Conservation (phyloP, 2,888 invertebrate genomes). For the Maniola hyperantus region DNA sequence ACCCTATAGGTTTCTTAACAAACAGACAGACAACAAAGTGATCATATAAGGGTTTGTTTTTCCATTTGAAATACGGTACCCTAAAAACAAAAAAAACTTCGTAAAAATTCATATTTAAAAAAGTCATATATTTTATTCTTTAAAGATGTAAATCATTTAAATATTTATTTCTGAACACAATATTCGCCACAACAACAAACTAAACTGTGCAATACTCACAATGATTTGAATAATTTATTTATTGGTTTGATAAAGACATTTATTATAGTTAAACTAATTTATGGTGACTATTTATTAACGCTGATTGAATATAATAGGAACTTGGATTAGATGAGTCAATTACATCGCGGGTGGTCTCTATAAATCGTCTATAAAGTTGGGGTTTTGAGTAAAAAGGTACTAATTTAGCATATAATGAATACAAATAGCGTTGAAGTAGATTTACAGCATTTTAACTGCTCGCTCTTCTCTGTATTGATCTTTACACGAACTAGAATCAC, state of each 20-base stretch:
- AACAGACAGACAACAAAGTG: too few species aligned
- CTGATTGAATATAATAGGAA: conserved; percentile 42
- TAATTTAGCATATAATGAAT: conserved; percentile 39
- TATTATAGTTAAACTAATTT: conserved; percentile 56
- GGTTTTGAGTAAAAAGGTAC: conserved; percentile 39
- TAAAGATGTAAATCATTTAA: conserved; percentile 31
- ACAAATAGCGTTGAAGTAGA: conserved; percentile 30
- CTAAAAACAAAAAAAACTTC: too few species aligned
- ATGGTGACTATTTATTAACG: conserved; percentile 47
- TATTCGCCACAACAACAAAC: conserved; percentile 30
- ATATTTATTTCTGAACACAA: conserved; percentile 32
- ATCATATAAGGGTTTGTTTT: too few species aligned
- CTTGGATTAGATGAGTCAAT: conserved; percentile 43
- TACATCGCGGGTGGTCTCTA: conserved; percentile 43
- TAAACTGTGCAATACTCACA: conserved; percentile 52
- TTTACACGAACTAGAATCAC: conserved; percentile 5
- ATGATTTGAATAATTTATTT: conserved; percentile 64
- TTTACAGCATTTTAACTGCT: conserved; percentile 30
- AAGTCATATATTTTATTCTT: too few species aligned
- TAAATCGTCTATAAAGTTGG: conserved; percentile 43
- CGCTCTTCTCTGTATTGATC: conserved; percentile 7
- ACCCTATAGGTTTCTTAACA: too few species aligned
- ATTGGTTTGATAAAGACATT: conserved; percentile 57
- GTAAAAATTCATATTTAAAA: too few species aligned
- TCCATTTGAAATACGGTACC: too few species aligned